Evolutionary conservation across 92 coral and sea anemone species (phyloP), one percentile per base, ranked within the genome.

Genomic region (Palythoa caribaeorum): DNA sequence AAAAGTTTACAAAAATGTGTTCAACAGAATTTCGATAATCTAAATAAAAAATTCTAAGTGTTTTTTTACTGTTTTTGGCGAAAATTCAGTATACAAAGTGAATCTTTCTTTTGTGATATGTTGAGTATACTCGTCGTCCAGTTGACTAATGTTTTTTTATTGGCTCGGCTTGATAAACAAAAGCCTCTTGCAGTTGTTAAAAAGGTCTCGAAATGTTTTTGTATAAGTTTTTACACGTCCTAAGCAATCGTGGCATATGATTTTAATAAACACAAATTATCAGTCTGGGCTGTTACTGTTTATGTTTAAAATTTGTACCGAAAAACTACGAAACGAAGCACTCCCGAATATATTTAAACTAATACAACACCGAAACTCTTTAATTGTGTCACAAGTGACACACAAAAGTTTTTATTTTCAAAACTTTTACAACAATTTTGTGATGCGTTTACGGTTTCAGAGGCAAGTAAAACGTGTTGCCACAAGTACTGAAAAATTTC

Each of bases 71-170:
- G 75, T 71, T 68, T 37, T 15, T 14, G 75, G 13, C 11, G n/a
- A 9, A 28, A 71, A 44, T 44, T 44, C 6, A 11, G 47, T 1
- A 35, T 12, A 40, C 47, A 38, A 44, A 11, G 21, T 1, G 9
- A 39, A 38, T 38, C 15, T 73, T 36, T 19, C 14, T 16, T 54
- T 54, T 28, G 9, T 12, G 62, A 14, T 5, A 9, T 21, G 21
- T 70, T 14, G 47, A 70, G 54, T 6, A 77, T 54, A 3, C 40
- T 51, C 62, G 9, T 21, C 63, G 44, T 54, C 11, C 15, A 9
- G 9, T 63, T 48, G 60, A 55, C 55, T 81, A 76, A 81, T 81
- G 86, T 66, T 66, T 81, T 65, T 81, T 81, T 81, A 81, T 66
- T 81, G 76, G 76, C 44, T 39, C 9, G 28, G 52, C 76, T 81